Base-by-base conservation (phyloP, 2,888 invertebrate genomes). In the Tiliacea aurago region DNA sequence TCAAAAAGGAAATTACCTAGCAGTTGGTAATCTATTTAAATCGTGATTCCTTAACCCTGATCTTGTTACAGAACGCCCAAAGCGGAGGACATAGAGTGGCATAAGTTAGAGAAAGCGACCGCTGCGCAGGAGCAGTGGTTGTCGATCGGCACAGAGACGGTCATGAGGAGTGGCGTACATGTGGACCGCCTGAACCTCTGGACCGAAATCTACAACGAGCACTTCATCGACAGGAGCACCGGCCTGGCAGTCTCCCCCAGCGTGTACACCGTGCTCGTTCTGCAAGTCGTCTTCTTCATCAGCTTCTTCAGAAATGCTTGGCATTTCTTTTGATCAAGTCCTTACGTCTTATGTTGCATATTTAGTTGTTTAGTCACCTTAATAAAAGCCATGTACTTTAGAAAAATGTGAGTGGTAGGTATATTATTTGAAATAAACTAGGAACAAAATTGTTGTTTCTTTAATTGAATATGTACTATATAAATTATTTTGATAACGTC, bases 181-280 rank as follows among this genome's bases (percentile, higher is more conserved):
- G 62, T 85, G 49, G 84, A 89, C 7, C 91, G 95, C 0, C 81
- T 94, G 70, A 73, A 77, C 6, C 84, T 94, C 7, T 95, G 95
- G 95, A 91, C 91, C 1, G 87, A 91, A 5, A 88, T 95, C 23
- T 95, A 95, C 84, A 67, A 89, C n/a, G 78, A 90, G 2, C 86
- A 94, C 85, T 95, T 91, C 77, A 85, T 95, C 55, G 95, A 95
- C 13, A 85, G 73, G 41, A 94, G 85, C 78, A 70, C 58, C 7
- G 80, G 67, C 23, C 64, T 49, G 9, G 66, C 59, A 9, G 45
- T 73, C 43, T 83, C 81, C 4, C 45, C 83, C 1, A 82, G 84
- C 37, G 80, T 80, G n/a, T 81, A 79, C 76, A 76, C 79, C 23
- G 63, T 83, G 9, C 70, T 87, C 15, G 61, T 83, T n/a, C 64